phyloP scores from a whole-genome alignment of 2,888 invertebrate genomes.

The Cyrtodaria siliqua region DNA sequence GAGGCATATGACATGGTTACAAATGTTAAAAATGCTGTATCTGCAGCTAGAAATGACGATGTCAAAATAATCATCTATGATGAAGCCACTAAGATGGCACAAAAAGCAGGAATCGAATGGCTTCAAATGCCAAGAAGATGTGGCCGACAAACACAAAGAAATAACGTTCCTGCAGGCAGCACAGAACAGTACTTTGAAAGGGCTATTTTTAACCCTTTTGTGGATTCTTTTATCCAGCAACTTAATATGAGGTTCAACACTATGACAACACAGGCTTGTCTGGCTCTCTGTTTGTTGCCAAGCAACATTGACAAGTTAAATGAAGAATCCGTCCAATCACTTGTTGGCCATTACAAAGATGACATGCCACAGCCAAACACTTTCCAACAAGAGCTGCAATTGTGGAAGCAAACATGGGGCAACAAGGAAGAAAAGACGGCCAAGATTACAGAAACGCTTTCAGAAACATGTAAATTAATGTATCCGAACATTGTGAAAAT shows the following conservation, averaged over 20 bases:
- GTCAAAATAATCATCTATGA: background rate
- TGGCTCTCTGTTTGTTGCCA: conserved; percentile 15
- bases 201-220: conserved; percentile 36
- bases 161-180: conserved; percentile 41
- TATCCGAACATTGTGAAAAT: conserved; percentile 40
- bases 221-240: conserved; percentile 44
- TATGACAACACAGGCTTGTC: conserved; percentile 31
- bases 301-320: too few species aligned
- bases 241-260: conserved; percentile 29
- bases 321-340: too few species aligned
- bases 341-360: too few species aligned
- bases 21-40: conserved; percentile 13
- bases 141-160: conserved; percentile 45
- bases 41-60: conserved; percentile 22
- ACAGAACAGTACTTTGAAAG: conserved; percentile 40
- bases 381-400: conserved; percentile 16
- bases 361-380: too few species aligned
- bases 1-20: conserved; percentile 30
- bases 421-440: conserved; percentile 7
- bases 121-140: conserved; percentile 46
- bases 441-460: conserved; percentile 18
- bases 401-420: conserved; percentile 35
- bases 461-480: conserved; percentile 29
- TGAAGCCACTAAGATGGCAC: conserved; percentile 9
- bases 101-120: background rate